These are phyloP conservation scores for Daphoenositta chrysoptera DNA, from an alignment of 2,113 vertebrate genomes.

Conservation along the genomic window DNA sequence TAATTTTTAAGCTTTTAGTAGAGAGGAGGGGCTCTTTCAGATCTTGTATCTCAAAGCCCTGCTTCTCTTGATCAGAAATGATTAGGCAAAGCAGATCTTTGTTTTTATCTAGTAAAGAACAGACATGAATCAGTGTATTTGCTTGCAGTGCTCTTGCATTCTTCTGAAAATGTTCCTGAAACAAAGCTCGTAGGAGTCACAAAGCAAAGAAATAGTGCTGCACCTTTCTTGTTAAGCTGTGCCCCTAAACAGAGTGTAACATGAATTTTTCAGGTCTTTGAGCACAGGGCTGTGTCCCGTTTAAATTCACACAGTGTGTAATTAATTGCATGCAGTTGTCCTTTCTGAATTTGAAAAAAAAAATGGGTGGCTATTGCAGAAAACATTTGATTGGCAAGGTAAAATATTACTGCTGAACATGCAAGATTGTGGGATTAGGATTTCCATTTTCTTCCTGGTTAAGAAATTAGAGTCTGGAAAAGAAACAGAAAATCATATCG, in stretches of 20 bases:
- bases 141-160: background rate
- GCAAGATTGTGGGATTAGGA: background rate
- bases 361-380: background rate
- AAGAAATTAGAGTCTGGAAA: background rate
- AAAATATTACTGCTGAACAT: background rate
- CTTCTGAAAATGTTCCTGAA: background rate
- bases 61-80: background rate
- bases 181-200: background rate
- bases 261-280: background rate
- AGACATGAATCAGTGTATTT: background rate
- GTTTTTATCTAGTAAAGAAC: background rate
- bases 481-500: rapidly evolving
- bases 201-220: background rate
- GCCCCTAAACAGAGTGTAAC: background rate
- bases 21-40: background rate
- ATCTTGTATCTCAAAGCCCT: background rate
- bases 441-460: background rate
- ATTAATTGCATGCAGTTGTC: background rate
- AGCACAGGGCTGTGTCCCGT: background rate
- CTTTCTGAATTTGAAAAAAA: background rate
- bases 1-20: background rate
- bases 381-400: background rate
- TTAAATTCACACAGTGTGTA: background rate
- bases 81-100: background rate
- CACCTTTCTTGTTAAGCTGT: background rate